Evolutionary conservation across 1,140 invertebrate species (phyloP).

Genomic region (Lanistes nyassanus): DNA sequence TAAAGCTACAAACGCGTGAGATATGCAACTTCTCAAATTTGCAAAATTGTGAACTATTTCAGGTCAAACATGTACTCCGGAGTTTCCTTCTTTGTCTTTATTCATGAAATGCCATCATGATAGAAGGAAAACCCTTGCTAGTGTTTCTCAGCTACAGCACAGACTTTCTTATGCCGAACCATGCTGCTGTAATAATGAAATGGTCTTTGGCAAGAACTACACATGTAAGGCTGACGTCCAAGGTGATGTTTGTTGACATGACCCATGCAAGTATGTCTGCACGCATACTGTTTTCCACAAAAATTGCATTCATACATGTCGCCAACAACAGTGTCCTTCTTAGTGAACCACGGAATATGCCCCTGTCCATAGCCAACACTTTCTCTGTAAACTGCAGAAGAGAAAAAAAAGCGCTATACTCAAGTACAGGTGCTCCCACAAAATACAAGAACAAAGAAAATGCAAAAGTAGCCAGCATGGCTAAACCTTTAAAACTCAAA

Average conservation of each 20-base stretch:
- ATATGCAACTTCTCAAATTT: too few species aligned
- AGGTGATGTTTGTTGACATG: conserved; percentile 19
- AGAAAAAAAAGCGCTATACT: conserved; percentile 1
- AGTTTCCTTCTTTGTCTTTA: too few species aligned
- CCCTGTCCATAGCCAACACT: not conserved
- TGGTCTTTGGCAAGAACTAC: not conserved
- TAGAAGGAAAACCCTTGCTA: too few species aligned
- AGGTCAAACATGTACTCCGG: too few species aligned
- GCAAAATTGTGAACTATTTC: too few species aligned
- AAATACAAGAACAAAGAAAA: not conserved
- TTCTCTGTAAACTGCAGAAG: conserved; percentile 14
- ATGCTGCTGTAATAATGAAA: conserved; percentile 17
- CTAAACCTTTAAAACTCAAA: too few species aligned
- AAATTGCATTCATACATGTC: conserved; percentile 11
- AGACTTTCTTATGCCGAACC: not conserved
- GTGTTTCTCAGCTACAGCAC: not conserved
- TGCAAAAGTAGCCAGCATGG: too few species aligned
- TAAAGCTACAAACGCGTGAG: too few species aligned
- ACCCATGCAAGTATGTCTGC: conserved; percentile 13
- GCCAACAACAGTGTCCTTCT: not conserved
- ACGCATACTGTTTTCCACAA: conserved; percentile 16
- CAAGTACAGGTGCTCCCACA: not conserved
- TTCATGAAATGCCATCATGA: too few species aligned
- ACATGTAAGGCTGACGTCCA: not conserved
- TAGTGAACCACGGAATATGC: not conserved